These are phyloP conservation scores for Thalassoma bifasciatum DNA, from an alignment of 2,113 vertebrate genomes.

Conservation along the genomic window DNA sequence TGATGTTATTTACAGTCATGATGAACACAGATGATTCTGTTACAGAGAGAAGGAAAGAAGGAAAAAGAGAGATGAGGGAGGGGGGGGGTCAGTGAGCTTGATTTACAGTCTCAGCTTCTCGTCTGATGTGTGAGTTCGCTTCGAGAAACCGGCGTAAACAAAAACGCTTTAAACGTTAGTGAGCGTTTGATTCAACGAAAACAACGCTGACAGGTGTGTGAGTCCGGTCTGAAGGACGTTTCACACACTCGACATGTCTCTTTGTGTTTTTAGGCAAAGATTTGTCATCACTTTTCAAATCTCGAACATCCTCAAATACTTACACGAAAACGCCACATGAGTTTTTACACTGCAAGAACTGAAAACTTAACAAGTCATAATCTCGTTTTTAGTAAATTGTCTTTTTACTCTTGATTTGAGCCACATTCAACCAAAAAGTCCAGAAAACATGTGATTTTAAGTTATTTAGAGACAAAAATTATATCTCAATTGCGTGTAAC, in stretches of 20 bases:
- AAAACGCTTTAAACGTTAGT: constrained; percentile 51
- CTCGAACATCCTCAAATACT: too few relatives aligned
- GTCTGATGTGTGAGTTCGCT: constrained; percentile 62
- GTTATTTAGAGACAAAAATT: too few relatives aligned
- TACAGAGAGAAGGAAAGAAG: too few relatives aligned
- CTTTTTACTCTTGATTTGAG: too few relatives aligned
- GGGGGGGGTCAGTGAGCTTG: constrained; percentile 45
- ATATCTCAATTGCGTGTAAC: too few relatives aligned
- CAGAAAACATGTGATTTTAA: too few relatives aligned
- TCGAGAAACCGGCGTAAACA: constrained; percentile 61
- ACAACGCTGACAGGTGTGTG: constrained; percentile 53
- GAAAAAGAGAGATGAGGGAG: background rate
- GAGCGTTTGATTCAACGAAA: constrained; percentile 66
- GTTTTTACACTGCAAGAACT: too few relatives aligned
- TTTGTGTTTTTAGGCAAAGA: constrained; percentile 6
- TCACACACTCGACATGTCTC: constrained; percentile 37
- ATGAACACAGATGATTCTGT: background rate
- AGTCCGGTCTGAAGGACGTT: constrained; percentile 51
- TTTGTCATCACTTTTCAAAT: too few relatives aligned
- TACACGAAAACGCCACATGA: too few relatives aligned
- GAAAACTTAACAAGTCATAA: too few relatives aligned
- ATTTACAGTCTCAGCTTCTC: constrained; percentile 47
- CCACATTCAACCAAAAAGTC: too few relatives aligned
- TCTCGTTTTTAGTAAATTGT: too few relatives aligned
- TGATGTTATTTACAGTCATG: constrained; percentile 71